Conservation (phyloP, 2,888 invertebrate genomes). For the Pollenia griseotomentosa region DNA sequence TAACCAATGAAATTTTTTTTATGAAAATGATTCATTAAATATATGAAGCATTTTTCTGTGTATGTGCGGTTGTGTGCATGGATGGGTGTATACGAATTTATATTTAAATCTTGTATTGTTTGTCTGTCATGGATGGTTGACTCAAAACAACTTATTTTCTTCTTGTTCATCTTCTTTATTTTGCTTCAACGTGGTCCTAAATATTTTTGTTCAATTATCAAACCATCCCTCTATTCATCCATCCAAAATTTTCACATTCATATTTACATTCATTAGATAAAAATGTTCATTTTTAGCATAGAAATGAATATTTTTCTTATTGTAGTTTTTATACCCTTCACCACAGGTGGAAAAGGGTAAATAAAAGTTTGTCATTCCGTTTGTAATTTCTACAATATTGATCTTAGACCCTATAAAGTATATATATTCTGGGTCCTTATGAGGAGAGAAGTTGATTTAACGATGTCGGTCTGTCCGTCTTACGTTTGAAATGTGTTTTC, state of each 20-base stretch:
- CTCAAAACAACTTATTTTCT: slow-evolving; percentile 48
- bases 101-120: slow-evolving; percentile 52
- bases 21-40: too few species aligned
- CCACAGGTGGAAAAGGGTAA: too few species aligned
- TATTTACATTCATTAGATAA: not conserved
- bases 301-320: not conserved
- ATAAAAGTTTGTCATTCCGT: too few species aligned
- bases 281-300: not conserved
- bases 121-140: slow-evolving; percentile 60
- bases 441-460: too few species aligned
- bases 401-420: too few species aligned
- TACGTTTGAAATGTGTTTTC: too few species aligned
- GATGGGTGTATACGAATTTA: slow-evolving; percentile 26
- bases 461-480: too few species aligned
- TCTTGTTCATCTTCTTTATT: not conserved
- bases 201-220: slow-evolving; percentile 7
- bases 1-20: too few species aligned
- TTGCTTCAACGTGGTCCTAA: not conserved
- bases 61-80: not conserved
- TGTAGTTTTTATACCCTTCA: too few species aligned
- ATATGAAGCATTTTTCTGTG: too few species aligned
- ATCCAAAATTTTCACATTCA: slow-evolving; percentile 29
- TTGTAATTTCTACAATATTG: too few species aligned
- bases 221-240: slow-evolving; percentile 9
- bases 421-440: too few species aligned